phyloP scores from a whole-genome alignment of 2,113 vertebrate species.

The Tachycineta bicolor region DNA sequence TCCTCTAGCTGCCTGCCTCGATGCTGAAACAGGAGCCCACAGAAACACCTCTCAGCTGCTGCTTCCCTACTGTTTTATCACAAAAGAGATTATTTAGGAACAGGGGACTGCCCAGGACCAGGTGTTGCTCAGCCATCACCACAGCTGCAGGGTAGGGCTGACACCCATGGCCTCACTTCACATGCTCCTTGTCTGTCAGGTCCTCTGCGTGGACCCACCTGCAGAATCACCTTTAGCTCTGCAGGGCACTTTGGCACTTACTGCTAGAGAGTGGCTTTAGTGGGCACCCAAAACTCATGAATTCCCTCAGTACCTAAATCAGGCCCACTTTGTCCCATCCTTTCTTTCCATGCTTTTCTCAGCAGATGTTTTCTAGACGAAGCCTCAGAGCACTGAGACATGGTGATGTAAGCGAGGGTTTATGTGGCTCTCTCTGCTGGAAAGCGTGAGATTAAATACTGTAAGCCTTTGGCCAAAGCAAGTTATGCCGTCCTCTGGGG shows the following conservation, averaged over 20 bases:
- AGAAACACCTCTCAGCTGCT: not conserved
- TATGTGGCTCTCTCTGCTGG: not conserved
- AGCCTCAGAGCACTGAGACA: not conserved
- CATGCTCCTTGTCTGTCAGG: not conserved
- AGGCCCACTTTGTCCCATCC: not conserved
- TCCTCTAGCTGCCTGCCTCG: not conserved
- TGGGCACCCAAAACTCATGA: not conserved
- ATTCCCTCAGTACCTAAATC: not conserved
- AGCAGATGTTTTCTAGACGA: not conserved
- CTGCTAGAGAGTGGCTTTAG: not conserved
- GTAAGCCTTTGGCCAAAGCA: not conserved
- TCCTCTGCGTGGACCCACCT: not conserved
- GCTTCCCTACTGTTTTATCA: not conserved
- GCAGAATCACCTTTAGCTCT: not conserved
- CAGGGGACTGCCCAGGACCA: not conserved
- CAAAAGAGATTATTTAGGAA: not conserved
- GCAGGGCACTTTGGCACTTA: not conserved
- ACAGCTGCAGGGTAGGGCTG: not conserved
- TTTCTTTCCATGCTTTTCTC: not conserved
- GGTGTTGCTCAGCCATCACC: not conserved
- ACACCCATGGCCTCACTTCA: not conserved
- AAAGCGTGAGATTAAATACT: not conserved
- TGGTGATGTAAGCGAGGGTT: not conserved
- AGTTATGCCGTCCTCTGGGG: not conserved
- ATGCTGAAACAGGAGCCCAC: not conserved